Base-by-base conservation (phyloP, 1,140 invertebrate genomes). In the Drosophila parabipectinata region DNA sequence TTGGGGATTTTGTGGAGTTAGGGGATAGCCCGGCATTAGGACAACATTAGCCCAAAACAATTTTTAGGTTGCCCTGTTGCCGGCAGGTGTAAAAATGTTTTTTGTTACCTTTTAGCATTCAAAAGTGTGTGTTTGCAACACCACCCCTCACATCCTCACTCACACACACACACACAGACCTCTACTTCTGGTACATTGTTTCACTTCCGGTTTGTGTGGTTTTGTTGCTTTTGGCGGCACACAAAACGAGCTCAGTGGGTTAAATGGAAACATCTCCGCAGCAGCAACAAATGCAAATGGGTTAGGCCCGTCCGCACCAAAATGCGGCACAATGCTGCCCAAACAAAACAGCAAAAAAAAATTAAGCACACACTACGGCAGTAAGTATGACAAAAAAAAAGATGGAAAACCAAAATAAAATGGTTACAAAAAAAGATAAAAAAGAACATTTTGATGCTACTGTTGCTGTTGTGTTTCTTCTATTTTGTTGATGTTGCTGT, bases 171-270 rank as follows among this genome's bases (percentile, higher is more conserved):
- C 41, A 44, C 10, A 32, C 24, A 39, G 30, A 28, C 51, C 50
- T 55, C 24, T 10, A 34, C 57, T 30, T 54, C 41, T 53, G 30
- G 51, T 53, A 63, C 77, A 71, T 63, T 79, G 59, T 75, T 75
- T 51, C 57, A 74, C 64, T 76, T 79, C 71, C 77, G 54, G 75
- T 72, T 69, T 53, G 72, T 84, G 76, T 75, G 74, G 80, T 74
- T 64, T 72, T 55, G 63, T 77, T 72, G 66, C 75, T 72, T 48
- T 77, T 28, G 69, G 69, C 60, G 53, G 53, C 64, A 62, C 47
- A 37, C 14, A 48, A 77, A 82, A 82, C 64, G 79, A 82, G 79
- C 79, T 82, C 79, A 82, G 74, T 82, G 79, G 80, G 80, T 83
- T 83, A 83, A 83, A 83, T 82, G 79, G 74, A 78, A 74, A 74